Percentiles rank a stretch among this genome's conserved stretches.
These are phyloP conservation scores for Stegostoma tigrinum DNA, from an alignment of 2,113 vertebrate species.

Conservation along the genomic window DNA sequence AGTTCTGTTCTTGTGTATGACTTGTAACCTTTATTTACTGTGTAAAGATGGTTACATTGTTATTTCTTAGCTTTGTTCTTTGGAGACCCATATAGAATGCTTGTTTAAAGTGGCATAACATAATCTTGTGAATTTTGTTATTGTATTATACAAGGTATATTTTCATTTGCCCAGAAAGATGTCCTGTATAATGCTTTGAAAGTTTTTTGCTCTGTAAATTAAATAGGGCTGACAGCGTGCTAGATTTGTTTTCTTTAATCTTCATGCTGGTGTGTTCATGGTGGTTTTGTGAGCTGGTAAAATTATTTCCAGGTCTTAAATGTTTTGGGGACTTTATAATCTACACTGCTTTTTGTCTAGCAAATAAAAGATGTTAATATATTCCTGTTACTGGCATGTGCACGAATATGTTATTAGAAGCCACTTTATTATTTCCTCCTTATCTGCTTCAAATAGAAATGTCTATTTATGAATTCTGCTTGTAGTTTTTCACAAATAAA, in stretches of 20 bases:
- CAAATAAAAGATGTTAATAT: slow-evolving; percentile 96
- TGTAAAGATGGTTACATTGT: slow-evolving; percentile 99
- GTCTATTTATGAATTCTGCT: slow-evolving; percentile 99
- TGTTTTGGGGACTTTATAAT: slow-evolving; percentile 86
- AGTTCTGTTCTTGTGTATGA: slow-evolving; percentile 99
- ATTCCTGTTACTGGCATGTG: slow-evolving; percentile 99
- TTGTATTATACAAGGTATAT: slow-evolving; percentile 86
- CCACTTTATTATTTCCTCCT: slow-evolving; percentile 83
- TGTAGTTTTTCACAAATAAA: slow-evolving; percentile 99
- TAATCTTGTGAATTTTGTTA: slow-evolving; percentile 75
- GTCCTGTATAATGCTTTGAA: slow-evolving; percentile 90
- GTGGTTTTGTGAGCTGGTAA: slow-evolving; percentile 96
- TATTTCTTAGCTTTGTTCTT: slow-evolving; percentile 90
- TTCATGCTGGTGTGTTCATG: slow-evolving; percentile 88
- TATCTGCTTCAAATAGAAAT: slow-evolving; percentile 97
- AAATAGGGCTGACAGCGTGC: slow-evolving; percentile 76
- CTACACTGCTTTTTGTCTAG: slow-evolving; percentile 93
- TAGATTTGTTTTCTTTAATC: slow-evolving; percentile 62
- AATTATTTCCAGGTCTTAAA: slow-evolving; percentile 90
- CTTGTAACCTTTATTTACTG: slow-evolving; percentile 99
- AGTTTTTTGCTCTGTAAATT: slow-evolving; percentile 81
- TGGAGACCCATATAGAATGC: slow-evolving; percentile 91
- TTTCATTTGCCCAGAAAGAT: slow-evolving; percentile 87
- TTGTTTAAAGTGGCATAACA: slow-evolving; percentile 96
- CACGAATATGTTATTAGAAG: slow-evolving; percentile 97